Conservation (phyloP, 2,113 vertebrate genomes). For the Grantiella picta region DNA sequence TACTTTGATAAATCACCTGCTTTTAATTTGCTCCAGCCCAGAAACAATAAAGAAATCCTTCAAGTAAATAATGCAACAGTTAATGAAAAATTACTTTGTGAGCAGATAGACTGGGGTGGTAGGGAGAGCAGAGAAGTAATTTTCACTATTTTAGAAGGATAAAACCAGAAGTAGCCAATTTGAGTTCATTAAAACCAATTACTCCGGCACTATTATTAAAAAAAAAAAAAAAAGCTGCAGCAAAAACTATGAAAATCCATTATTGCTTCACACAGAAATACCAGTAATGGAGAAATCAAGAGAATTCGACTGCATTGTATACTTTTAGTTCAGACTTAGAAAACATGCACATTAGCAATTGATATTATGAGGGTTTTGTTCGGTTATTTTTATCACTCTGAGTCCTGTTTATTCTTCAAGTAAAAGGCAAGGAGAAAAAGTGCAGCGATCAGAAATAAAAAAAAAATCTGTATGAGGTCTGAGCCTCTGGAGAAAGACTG, state of each 20-base stretch:
- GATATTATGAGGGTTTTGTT: not conserved
- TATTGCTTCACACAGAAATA: not conserved
- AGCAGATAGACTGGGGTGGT: not conserved
- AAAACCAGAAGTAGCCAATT: not conserved
- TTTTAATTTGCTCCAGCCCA: not conserved
- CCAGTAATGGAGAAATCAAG: not conserved
- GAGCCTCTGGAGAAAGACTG: not conserved
- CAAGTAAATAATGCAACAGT: not conserved
- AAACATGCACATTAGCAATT: not conserved
- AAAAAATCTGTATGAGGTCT: not conserved
- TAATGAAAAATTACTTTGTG: not conserved
- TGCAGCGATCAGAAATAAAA: not conserved
- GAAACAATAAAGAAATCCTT: not conserved
- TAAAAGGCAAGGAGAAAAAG: not conserved
- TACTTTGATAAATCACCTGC: not conserved
- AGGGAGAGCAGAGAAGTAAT: not conserved
- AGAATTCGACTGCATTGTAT: not conserved
- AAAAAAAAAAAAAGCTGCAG: not conserved
- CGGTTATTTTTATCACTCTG: not conserved
- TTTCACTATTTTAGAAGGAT: not conserved
- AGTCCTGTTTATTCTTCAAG: not conserved
- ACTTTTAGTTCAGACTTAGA: not conserved
- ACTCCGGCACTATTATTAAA: not conserved
- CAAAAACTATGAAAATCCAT: not conserved
- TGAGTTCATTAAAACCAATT: not conserved